These are phyloP conservation scores for Lasaia peninsularis DNA, from an alignment of 1,140 invertebrate genomes.

Conservation along the genomic window DNA sequence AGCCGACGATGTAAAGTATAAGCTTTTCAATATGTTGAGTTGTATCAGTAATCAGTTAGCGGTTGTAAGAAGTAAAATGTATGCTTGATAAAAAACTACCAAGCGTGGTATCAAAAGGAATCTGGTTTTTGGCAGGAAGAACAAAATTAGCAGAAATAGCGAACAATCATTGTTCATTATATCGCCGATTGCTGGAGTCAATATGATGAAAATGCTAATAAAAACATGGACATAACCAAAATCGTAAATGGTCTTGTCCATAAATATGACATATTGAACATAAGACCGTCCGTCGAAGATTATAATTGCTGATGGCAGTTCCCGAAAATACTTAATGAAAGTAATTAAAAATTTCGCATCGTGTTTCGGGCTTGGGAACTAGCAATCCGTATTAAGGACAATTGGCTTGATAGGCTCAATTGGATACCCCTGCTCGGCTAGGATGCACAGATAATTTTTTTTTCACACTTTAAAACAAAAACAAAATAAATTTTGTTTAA, in stretches of 20 bases:
- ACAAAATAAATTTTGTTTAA: too few relatives aligned
- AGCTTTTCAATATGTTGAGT: too few relatives aligned
- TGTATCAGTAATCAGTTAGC: too few relatives aligned
- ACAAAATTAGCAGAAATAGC: background rate
- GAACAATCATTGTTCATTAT: slow-evolving; percentile 3
- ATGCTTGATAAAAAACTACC: background rate
- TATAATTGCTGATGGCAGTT: slow-evolving; percentile 1
- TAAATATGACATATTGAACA: slow-evolving; percentile 5
- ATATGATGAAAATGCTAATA: background rate
- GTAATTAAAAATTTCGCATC: slow-evolving; percentile 5
- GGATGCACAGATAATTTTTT: too few relatives aligned
- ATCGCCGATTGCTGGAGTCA: background rate
- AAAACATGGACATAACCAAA: slow-evolving; percentile 3
- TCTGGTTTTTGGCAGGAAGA: background rate
- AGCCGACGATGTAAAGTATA: too few relatives aligned
- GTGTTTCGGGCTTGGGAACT: background rate
- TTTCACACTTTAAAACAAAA: too few relatives aligned
- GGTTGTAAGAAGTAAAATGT: too few relatives aligned
- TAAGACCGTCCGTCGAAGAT: slow-evolving; percentile 1
- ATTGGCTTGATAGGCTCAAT: slow-evolving; percentile 8
- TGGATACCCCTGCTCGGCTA: background rate
- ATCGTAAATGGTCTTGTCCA: background rate
- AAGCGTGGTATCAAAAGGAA: background rate
- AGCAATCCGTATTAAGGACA: slow-evolving; percentile 2
- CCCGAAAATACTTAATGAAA: background rate